These are phyloP conservation scores for Chaetogeoica ovagalla DNA, from an alignment of 2,888 invertebrate genomes.

Conservation along the genomic window DNA sequence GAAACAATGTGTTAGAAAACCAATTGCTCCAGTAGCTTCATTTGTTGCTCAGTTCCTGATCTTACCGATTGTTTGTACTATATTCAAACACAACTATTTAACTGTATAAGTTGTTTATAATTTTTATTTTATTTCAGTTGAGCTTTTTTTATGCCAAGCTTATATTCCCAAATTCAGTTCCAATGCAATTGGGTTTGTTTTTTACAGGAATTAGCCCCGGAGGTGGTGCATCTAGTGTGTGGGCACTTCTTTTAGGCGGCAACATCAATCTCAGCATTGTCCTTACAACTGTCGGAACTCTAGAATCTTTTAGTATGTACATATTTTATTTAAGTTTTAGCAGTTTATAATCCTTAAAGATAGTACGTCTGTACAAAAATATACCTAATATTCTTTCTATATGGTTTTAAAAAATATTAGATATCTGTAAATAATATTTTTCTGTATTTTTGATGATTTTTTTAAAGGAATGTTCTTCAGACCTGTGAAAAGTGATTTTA, in stretches of 20 bases:
- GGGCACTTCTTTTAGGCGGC: slow-evolving; percentile 88
- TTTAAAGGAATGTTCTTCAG: too few relatives aligned
- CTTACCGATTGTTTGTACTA: slow-evolving; percentile 76
- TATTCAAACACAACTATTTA: slow-evolving; percentile 11
- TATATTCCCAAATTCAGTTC: slow-evolving; percentile 70
- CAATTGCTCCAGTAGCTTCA: slow-evolving; percentile 78
- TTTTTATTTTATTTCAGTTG: slow-evolving; percentile 62
- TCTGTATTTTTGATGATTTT: too few relatives aligned
- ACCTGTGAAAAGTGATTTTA: too few relatives aligned
- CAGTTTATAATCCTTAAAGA: not conserved
- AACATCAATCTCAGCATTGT: slow-evolving; percentile 92
- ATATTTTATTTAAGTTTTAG: not conserved
- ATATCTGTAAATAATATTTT: too few relatives aligned
- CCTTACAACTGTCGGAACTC: slow-evolving; percentile 90
- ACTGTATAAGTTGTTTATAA: slow-evolving; percentile 42
- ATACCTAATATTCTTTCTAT: too few relatives aligned
- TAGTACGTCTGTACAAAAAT: not conserved
- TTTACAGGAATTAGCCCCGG: slow-evolving; percentile 88
- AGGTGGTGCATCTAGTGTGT: slow-evolving; percentile 96
- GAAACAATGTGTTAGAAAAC: slow-evolving; percentile 68
- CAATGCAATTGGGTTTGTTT: slow-evolving; percentile 82
- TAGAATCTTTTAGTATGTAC: slow-evolving; percentile 77
- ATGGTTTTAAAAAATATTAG: too few relatives aligned
- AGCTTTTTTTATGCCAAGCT: slow-evolving; percentile 73
- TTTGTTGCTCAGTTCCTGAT: slow-evolving; percentile 77